phyloP scores from a whole-genome alignment of 1,140 invertebrate genomes.

The Dendrolimus kikuchii region DNA sequence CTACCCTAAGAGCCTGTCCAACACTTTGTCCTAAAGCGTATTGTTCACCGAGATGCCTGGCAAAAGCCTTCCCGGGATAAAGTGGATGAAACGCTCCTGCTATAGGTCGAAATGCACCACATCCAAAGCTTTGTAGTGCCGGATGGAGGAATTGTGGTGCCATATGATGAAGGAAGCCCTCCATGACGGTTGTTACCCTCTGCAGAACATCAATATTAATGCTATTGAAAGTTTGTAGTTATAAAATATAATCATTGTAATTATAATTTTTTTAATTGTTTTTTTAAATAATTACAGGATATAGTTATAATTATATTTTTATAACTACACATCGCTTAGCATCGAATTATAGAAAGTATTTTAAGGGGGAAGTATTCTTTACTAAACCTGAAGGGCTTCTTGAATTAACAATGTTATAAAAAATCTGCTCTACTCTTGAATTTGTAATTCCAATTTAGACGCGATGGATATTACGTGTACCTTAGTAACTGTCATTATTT shows the following conservation, averaged over 20 bases:
- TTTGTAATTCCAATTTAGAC: too few species aligned
- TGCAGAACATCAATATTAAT: slow-evolving; percentile 9
- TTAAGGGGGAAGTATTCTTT: too few species aligned
- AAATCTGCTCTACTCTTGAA: too few species aligned
- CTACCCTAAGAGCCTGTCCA: slow-evolving; percentile 59
- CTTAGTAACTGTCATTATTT: too few species aligned
- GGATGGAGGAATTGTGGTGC: slow-evolving; percentile 70
- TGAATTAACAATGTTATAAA: too few species aligned
- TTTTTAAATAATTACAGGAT: neutral
- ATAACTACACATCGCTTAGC: neutral
- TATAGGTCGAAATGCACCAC: slow-evolving; percentile 66
- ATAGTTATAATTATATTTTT: neutral
- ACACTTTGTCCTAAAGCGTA: slow-evolving; percentile 67
- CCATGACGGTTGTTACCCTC: slow-evolving; percentile 40
- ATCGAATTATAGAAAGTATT: too few species aligned
- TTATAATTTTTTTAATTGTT: slow-evolving; percentile 1
- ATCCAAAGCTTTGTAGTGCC: slow-evolving; percentile 66
- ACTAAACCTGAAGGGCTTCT: too few species aligned
- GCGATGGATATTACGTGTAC: too few species aligned
- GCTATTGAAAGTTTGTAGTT: neutral
- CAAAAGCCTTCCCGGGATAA: slow-evolving; percentile 67
- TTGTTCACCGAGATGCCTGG: slow-evolving; percentile 67
- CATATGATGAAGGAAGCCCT: slow-evolving; percentile 70
- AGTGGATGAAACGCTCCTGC: slow-evolving; percentile 67
- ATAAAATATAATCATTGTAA: slow-evolving; percentile 5